Base-by-base conservation (phyloP, 2,113 vertebrate genomes). In the Pelecanoides urinatrix region DNA sequence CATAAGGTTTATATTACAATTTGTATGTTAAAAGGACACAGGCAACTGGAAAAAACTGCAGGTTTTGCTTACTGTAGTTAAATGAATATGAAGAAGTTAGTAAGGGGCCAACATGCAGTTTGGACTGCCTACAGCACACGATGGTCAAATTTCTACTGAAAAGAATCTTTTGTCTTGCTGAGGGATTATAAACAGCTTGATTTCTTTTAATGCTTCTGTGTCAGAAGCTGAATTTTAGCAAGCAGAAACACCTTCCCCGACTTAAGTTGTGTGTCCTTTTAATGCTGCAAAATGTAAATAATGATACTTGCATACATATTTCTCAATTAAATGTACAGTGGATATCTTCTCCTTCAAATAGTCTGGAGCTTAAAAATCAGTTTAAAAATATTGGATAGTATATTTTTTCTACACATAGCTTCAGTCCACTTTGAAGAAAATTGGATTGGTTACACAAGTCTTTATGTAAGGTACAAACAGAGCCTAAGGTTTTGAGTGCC, bases 401-500 rank as follows among this genome's bases (percentile, higher is more conserved):
- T 92, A 17, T 40, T 81, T 63, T 94, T 84, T 65, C 44, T 96
- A 55, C 61, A 73, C 70, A 8, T 90, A 94, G 89, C 76, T 81
- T 96, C 88, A 93, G 82, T 90, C 78, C 82, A 32, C 76, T 76
- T 92, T 58, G 85, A 87, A 94, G 91, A 91, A 87, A 96, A 94
- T 94, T 96, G 96, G 78, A 96, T 90, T 88, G 94, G 49, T 88
- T 97, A 72, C 96, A 83, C 91, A 95, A 97, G 95, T 95, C 91
- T 95, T 87, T 88, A 72, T 81, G 50, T 96, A 96, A 97, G 97
- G 97, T 98, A 98, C 98, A 98, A 98, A 98, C 97, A 98, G 98
- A 98, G 98, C 98, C 98, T 98, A 98, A 98, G 96, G 97, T 97
- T 94, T 89, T 96, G 97, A 96, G 97, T 96, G 91, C 84, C 91